phyloP scores from a whole-genome alignment of 2,113 vertebrate genomes.

The Channa maculata region DNA sequence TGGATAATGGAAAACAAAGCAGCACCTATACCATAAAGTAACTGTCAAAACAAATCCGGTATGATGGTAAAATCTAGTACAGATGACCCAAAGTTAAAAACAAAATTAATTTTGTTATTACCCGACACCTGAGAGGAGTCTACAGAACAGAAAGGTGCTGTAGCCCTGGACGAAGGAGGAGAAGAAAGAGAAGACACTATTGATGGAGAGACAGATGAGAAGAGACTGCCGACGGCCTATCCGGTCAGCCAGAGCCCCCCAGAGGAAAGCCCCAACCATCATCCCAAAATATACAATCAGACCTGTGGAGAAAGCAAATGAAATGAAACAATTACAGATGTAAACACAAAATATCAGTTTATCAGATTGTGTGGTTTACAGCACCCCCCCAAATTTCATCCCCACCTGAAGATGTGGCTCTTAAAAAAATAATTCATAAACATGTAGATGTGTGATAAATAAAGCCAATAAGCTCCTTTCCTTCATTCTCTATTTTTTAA shows the following conservation, averaged over 20 bases:
- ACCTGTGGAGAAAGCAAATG: slow-evolving; percentile 76
- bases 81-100: neutral
- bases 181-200: slow-evolving; percentile 98
- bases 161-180: slow-evolving; percentile 99
- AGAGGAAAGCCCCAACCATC: slow-evolving; percentile 98
- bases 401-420: no score
- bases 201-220: slow-evolving; percentile 98
- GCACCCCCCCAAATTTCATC: no score
- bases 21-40: neutral
- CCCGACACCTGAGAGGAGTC: slow-evolving; percentile 96
- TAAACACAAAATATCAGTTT: neutral
- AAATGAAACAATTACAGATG: neutral
- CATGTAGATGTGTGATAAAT: no score
- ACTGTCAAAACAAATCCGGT: neutral
- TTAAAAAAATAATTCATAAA: no score
- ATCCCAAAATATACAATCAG: slow-evolving; percentile 96
- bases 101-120: slow-evolving; percentile 78
- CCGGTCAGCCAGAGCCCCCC: slow-evolving; percentile 95
- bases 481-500: no score
- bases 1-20: neutral
- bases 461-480: no score
- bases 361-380: no score
- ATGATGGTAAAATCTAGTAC: no score
- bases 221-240: slow-evolving; percentile 95
- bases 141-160: slow-evolving; percentile 96